Conservation (phyloP, 2,797 vertebrate species). For the Merluccius polli region DNA sequence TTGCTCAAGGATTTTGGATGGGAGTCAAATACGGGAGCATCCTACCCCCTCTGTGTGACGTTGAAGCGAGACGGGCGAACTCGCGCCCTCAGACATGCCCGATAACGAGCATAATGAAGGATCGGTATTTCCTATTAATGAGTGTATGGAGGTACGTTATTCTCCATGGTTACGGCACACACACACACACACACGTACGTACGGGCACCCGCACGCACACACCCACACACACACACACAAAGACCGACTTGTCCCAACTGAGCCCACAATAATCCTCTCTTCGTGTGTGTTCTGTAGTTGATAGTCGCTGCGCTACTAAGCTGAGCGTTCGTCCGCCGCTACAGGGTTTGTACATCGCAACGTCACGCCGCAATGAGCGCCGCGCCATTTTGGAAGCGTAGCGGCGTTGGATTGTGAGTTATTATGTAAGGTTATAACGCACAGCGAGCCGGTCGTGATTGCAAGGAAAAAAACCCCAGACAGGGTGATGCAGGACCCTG, state of each 20-base stretch:
- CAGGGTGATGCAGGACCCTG: too few species aligned
- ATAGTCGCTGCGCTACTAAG: too few species aligned
- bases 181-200: not conserved
- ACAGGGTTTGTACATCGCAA: too few species aligned
- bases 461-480: too few species aligned
- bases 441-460: too few species aligned
- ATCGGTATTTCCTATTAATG: not conserved
- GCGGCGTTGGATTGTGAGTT: too few species aligned
- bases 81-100: not conserved
- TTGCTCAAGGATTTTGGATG: not conserved
- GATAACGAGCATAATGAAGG: not conserved
- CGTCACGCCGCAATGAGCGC: too few species aligned
- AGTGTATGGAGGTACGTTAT: not conserved
- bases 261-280: not conserved
- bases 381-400: too few species aligned
- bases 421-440: too few species aligned
- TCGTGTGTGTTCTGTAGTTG: not conserved
- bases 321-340: too few species aligned
- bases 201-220: not conserved
- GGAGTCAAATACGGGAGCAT: not conserved
- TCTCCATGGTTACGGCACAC: not conserved
- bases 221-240: not conserved
- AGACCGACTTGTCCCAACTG: not conserved
- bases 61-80: not conserved
- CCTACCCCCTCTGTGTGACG: not conserved